phyloP scores from a whole-genome alignment of 2,797 vertebrate species.

The Orientallactaga sibirica region DNA sequence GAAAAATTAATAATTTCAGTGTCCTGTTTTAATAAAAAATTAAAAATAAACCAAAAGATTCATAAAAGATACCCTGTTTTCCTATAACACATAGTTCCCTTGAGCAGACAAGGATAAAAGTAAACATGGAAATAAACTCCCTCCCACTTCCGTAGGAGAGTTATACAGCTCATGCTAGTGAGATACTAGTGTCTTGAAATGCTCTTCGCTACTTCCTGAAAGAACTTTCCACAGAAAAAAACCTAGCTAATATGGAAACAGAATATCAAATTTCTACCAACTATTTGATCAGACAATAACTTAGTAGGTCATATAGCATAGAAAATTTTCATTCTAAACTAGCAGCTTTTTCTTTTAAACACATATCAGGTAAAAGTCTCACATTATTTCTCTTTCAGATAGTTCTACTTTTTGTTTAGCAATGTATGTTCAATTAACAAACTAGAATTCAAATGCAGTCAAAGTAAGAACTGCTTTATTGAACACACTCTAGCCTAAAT shows the following conservation, averaged over 20 bases:
- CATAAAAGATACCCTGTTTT: slow-evolving; percentile 36
- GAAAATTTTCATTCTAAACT: slow-evolving; percentile 36
- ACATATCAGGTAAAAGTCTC: not conserved
- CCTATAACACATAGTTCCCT: not conserved
- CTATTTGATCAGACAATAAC: slow-evolving; percentile 15
- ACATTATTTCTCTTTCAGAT: slow-evolving; percentile 32
- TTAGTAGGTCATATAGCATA: slow-evolving; percentile 26
- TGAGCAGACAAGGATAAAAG: slow-evolving; percentile 1
- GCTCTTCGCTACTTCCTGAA: slow-evolving; percentile 51
- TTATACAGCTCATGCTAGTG: not conserved
- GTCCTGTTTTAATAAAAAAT: not conserved
- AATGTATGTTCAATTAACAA: slow-evolving; percentile 51
- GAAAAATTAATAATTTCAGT: slow-evolving; percentile 33
- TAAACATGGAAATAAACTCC: slow-evolving; percentile 17
- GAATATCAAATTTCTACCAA: slow-evolving; percentile 62
- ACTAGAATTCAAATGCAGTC: slow-evolving; percentile 15
- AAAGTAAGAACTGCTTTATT: slow-evolving; percentile 35
- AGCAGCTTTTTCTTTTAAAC: slow-evolving; percentile 50
- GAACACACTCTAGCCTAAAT: slow-evolving; percentile 41
- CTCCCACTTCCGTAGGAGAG: not conserved
- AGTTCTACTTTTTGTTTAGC: slow-evolving; percentile 60
- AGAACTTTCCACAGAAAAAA: slow-evolving; percentile 51
- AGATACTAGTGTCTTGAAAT: slow-evolving; percentile 24
- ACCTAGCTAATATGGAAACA: slow-evolving; percentile 4
- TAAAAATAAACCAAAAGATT: slow-evolving; percentile 38